A percentile compares a stretch with the other conserved stretches of the same genome.
These are phyloP conservation scores for Heliothis subflexa DNA, from an alignment of 1,140 invertebrate species.

Conservation along the genomic window DNA sequence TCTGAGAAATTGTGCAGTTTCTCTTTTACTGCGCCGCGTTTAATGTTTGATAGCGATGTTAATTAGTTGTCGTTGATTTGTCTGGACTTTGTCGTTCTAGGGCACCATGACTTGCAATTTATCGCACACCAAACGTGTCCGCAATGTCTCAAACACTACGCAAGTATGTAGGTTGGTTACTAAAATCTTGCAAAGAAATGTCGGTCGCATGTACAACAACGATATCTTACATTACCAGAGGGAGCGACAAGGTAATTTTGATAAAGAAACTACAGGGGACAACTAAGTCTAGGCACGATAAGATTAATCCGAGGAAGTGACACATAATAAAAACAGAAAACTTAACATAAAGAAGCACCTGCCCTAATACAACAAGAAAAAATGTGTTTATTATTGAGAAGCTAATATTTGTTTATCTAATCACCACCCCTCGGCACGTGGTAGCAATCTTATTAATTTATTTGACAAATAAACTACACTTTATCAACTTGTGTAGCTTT, in stretches of 20 bases:
- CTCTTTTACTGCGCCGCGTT: conserved; percentile 64
- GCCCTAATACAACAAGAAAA: conserved; percentile 52
- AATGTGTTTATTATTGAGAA: conserved; percentile 39
- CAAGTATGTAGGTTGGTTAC: no score
- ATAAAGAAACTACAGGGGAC: no score
- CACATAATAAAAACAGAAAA: conserved; percentile 37
- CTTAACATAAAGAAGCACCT: conserved; percentile 47
- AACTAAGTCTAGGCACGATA: no score
- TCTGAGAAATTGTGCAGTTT: conserved; percentile 64
- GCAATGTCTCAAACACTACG: neutral
- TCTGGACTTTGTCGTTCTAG: neutral
- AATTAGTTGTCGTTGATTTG: conserved; percentile 26
- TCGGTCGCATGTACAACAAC: neutral
- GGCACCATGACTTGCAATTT: neutral
- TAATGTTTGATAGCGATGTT: conserved; percentile 40
- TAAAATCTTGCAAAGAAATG: no score
- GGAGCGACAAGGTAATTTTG: neutral
- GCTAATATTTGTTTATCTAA: conserved; percentile 68
- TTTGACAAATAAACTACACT: conserved; percentile 47
- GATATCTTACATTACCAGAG: neutral
- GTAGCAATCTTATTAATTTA: conserved; percentile 56
- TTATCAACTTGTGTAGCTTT: neutral
- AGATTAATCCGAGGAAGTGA: neutral
- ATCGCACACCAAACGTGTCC: neutral
- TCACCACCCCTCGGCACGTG: conserved; percentile 56